phyloP scores from a whole-genome alignment of 2,113 vertebrate species.

The Spizaetus ornatus region DNA sequence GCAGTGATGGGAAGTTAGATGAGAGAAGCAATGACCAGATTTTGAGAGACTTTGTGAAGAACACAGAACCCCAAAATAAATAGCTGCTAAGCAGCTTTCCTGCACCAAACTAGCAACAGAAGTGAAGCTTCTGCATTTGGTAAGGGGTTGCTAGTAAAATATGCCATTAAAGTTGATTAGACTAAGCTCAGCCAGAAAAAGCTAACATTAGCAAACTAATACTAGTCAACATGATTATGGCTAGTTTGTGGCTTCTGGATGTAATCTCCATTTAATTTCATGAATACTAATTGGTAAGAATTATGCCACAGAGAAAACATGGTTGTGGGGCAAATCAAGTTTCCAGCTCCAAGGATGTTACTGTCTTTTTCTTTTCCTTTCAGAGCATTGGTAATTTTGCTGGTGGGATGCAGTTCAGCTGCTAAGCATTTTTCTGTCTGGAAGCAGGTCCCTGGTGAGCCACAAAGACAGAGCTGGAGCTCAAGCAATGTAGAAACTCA shows the following conservation, averaged over 20 bases:
- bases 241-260: neutral
- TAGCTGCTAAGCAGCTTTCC: neutral
- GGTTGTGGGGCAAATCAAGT: neutral
- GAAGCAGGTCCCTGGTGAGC: neutral
- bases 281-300: too few relatives aligned
- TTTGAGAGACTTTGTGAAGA: neutral
- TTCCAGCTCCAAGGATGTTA: neutral
- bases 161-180: neutral
- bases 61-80: neutral
- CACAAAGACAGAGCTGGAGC: neutral
- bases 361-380: neutral
- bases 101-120: neutral
- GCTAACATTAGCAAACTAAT: neutral
- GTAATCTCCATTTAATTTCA: neutral
- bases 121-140: neutral
- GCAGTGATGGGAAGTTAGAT: neutral
- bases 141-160: neutral
- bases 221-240: neutral
- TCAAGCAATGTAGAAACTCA: neutral
- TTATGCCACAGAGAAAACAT: neutral
- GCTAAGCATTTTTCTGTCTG: neutral
- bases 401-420: neutral
- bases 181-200: neutral
- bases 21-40: neutral
- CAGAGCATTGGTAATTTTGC: neutral